These are phyloP conservation scores for Dromas ardeola DNA, from an alignment of 2,113 vertebrate genomes.

Conservation along the genomic window DNA sequence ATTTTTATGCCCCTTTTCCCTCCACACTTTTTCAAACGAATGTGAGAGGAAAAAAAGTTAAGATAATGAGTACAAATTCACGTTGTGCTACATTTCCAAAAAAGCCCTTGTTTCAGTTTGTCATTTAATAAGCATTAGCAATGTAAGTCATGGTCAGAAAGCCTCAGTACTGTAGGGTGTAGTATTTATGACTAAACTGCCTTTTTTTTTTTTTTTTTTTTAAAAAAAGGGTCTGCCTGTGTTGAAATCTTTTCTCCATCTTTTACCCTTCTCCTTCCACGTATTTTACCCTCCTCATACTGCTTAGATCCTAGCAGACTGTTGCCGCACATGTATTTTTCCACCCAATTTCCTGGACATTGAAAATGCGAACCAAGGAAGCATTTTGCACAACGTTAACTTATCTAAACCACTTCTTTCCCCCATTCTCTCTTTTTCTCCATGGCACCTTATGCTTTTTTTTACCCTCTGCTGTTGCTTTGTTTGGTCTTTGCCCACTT, in stretches of 20 bases:
- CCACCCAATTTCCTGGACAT: not conserved
- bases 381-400: not conserved
- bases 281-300: not conserved
- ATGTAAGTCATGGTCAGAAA: not conserved
- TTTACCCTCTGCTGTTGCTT: not conserved
- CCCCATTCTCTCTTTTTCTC: not conserved
- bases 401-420: not conserved
- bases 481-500: not conserved
- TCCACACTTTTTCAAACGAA: not conserved
- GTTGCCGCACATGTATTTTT: not conserved
- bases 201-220: not conserved
- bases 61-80: not conserved
- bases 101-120: not conserved
- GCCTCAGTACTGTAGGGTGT: not conserved
- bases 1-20: not conserved
- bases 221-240: not conserved
- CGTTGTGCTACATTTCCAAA: not conserved
- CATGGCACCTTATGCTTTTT: not conserved
- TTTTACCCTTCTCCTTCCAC: not conserved
- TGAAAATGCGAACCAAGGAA: not conserved
- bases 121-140: not conserved
- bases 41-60: not conserved
- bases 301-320: not conserved
- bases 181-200: not conserved
- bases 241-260: not conserved